Evolutionary conservation across 2,888 invertebrate genomes (phyloP).

Genomic region (Acrobasis consociella): DNA sequence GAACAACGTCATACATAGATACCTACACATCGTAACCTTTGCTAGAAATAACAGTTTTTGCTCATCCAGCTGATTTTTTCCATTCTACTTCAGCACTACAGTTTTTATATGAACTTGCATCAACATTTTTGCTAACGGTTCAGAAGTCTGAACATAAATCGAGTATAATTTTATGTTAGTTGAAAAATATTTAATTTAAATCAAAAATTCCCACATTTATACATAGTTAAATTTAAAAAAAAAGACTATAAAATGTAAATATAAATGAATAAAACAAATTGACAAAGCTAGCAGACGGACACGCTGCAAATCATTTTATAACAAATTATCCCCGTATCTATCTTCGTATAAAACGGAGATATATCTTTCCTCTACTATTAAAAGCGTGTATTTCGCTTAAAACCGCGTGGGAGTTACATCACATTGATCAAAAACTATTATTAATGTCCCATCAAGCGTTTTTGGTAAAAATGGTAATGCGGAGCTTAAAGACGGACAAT

Average conservation of each 20-base stretch:
- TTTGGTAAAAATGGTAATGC: constrained; percentile 53
- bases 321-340: constrained; percentile 34
- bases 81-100: no score
- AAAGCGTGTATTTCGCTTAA: constrained; percentile 23
- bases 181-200: not conserved
- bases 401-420: constrained; percentile 53
- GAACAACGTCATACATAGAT: no score
- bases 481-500: constrained; percentile 51
- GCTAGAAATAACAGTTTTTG: no score
- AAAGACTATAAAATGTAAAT: not conserved
- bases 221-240: not conserved
- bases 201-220: not conserved
- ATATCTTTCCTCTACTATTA: constrained; percentile 14
- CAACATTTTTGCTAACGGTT: no score
- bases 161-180: not conserved
- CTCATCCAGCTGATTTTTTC: no score
- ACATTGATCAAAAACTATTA: constrained; percentile 58
- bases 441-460: constrained; percentile 59
- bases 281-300: constrained; percentile 11
- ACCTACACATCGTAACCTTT: no score
- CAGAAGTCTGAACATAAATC: not conserved
- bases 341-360: constrained; percentile 8
- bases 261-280: constrained; percentile 1
- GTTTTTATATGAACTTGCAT: no score
- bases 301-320: constrained; percentile 25